A percentile compares a stretch with the other conserved stretches of the same genome.
These are phyloP conservation scores for Hippasteria phrygiana DNA, from an alignment of 53 echinoderm and acorn worm species.

Conservation along the genomic window DNA sequence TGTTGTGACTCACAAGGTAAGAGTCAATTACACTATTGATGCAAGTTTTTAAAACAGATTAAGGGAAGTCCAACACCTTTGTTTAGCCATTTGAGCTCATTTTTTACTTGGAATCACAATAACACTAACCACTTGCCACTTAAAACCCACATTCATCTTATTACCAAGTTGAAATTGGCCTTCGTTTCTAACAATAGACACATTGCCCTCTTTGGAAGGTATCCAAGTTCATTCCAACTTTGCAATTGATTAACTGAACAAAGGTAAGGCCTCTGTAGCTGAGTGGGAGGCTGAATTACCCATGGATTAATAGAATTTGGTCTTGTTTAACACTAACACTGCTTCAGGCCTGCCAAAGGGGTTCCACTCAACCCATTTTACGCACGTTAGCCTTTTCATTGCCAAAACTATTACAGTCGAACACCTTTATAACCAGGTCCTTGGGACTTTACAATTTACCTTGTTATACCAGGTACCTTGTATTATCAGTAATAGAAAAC, in stretches of 20 bases:
- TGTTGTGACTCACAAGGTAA: neutral
- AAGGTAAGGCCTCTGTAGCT: neutral
- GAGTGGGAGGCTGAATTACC: neutral
- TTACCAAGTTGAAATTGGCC: slow-evolving; percentile 24
- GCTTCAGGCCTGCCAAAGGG: neutral
- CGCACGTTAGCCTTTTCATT: neutral
- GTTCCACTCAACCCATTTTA: neutral
- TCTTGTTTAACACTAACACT: neutral
- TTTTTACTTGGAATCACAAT: neutral
- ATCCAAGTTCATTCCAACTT: slow-evolving; percentile 27
- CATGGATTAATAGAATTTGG: neutral
- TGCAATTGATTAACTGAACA: slow-evolving; percentile 15
- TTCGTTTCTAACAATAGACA: slow-evolving; percentile 25
- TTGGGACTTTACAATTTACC: no score
- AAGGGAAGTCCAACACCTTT: neutral
- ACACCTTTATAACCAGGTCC: no score
- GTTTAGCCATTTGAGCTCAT: neutral
- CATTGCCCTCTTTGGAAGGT: slow-evolving; percentile 31
- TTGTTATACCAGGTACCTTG: no score
- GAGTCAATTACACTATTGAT: neutral
- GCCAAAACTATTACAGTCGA: neutral
- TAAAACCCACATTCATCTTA: neutral
- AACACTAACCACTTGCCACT: neutral
- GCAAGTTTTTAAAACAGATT: neutral
- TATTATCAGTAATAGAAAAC: no score